Percentiles rank a stretch among this genome's conserved stretches.
phyloP scores from a whole-genome alignment of 2,113 vertebrate genomes.

The Elephas maximus region DNA sequence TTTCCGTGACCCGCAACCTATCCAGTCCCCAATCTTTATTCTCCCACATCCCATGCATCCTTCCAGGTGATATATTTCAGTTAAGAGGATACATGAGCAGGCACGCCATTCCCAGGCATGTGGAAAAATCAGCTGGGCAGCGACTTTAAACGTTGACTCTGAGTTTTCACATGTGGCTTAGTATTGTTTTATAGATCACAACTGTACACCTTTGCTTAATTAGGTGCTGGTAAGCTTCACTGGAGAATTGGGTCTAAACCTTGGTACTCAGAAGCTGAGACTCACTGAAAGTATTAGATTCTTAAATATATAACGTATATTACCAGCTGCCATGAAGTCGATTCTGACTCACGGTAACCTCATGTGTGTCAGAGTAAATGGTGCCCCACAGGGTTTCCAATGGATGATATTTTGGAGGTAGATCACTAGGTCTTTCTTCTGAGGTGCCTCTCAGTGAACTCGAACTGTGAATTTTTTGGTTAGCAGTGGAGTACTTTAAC shows the following conservation, averaged over 20 bases:
- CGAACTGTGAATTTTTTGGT: neutral
- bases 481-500: neutral
- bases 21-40: neutral
- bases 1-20: neutral
- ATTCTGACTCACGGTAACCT: neutral
- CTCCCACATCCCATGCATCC: neutral
- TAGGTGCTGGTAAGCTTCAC: neutral
- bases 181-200: neutral
- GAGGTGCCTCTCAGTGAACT: neutral
- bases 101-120: fast-evolving
- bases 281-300: neutral
- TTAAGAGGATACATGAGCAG: fast-evolving
- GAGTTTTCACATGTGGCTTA: neutral
- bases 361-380: neutral
- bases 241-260: neutral
- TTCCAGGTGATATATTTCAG: neutral
- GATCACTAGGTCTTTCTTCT: neutral
- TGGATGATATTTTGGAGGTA: too few species aligned
- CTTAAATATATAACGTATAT: neutral
- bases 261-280: neutral
- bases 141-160: neutral
- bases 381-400: neutral
- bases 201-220: neutral
- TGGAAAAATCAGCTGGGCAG: fast-evolving
- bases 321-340: too few species aligned